Base-by-base conservation (phyloP, 2,888 invertebrate species). In the Endomychus coccineus region DNA sequence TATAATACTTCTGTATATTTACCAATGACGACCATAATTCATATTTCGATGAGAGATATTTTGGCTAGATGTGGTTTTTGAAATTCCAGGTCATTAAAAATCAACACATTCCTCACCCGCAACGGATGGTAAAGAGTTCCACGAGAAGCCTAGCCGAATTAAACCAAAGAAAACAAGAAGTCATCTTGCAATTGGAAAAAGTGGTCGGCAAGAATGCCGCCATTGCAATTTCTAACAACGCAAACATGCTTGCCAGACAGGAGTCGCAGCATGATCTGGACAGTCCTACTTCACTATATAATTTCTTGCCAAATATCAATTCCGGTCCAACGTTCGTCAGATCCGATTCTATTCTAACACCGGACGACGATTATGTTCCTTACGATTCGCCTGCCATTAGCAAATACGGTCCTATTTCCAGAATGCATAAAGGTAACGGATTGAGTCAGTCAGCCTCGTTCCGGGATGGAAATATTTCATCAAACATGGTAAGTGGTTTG, bases 381-480 rank as follows among this genome's bases (percentile, higher is more conserved):
- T 80, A 78, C 58, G 79, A 78, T 52, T 69, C 74, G 17, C 75
- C 78, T 1, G 67, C 75, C 14, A 74, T 76, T 11, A 78, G 77
- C 46, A 80, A 78, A 61, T 81, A 74, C 55, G 81, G 80, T 2
- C 80, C 82, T 1, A 82, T 82, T 46, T 80, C 80, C 1, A 65
- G 75, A 23, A 67, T 65, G 66, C 54, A 54, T 21, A 57, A 56
- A 35, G 54, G 55, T 33, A 54, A 53, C 35, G 53, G 48, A 9
- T 49, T 56, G 15, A 56, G 48, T 31, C 61, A 61, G 37, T 50
- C 59, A 2, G 42, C 50, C 1, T 47, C 57, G 13, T 65, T 55
- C 40, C 54, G 62, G 30, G 65, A 67, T 36, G 50, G 51, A 14
- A 51, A 51, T 19, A 45, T 60, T 11, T 51, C 58, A 16, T 50